Evolutionary conservation across 1,140 invertebrate genomes (phyloP).

Genomic region (Saccostrea glomerata): DNA sequence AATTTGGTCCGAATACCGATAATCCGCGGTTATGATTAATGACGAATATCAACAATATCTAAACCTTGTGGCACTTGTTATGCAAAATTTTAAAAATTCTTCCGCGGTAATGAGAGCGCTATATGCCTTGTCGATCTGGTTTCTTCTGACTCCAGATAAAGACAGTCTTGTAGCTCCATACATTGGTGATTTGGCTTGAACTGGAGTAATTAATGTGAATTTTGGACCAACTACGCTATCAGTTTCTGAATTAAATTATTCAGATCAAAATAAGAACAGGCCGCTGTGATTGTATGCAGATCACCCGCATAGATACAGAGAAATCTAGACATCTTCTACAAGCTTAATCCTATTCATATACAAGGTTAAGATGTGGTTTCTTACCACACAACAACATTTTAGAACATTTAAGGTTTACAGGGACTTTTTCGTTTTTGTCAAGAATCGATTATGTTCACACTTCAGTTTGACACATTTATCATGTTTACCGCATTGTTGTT

Average conservation of each 20-base stretch:
- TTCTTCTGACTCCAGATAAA: background rate
- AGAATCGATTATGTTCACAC: no score
- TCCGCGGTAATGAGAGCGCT: slow-evolving; percentile 23
- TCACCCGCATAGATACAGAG: background rate
- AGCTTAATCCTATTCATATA: background rate
- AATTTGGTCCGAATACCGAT: background rate
- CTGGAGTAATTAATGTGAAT: background rate
- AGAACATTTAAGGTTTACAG: background rate
- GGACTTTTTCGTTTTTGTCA: no score
- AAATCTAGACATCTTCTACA: background rate
- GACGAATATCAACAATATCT: slow-evolving; percentile 28
- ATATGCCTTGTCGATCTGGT: background rate
- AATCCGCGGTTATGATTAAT: slow-evolving; percentile 10
- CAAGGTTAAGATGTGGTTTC: background rate
- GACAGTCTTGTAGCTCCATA: background rate
- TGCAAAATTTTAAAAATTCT: slow-evolving; percentile 33
- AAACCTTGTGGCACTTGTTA: slow-evolving; percentile 25
- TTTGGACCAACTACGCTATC: slow-evolving; percentile 9
- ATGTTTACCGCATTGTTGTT: no score
- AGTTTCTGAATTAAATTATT: slow-evolving; percentile 30
- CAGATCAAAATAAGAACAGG: background rate
- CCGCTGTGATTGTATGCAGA: background rate
- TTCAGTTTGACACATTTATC: no score
- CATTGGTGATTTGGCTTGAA: background rate
- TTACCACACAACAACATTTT: background rate